phyloP scores from a whole-genome alignment of 2,888 invertebrate genomes.

The Polydrusus cervinus region DNA sequence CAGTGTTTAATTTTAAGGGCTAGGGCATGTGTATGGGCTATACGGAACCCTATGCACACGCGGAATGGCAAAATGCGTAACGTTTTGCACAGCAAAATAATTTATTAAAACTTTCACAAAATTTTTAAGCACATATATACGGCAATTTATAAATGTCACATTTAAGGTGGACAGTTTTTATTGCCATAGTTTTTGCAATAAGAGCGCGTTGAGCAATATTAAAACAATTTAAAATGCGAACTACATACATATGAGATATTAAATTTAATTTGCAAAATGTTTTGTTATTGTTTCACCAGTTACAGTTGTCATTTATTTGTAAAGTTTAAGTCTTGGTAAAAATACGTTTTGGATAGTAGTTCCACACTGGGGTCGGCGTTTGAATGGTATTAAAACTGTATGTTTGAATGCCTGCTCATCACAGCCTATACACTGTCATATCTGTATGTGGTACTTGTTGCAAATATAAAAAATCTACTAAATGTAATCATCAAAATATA shows the following conservation, averaged over 20 bases:
- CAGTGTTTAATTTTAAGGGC: too few relatives aligned
- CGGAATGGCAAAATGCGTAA: not conserved
- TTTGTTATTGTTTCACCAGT: slow-evolving; percentile 1
- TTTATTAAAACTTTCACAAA: slow-evolving; percentile 41
- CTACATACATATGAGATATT: slow-evolving; percentile 14
- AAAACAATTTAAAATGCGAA: slow-evolving; percentile 27
- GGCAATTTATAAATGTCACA: slow-evolving; percentile 34
- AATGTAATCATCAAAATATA: too few relatives aligned
- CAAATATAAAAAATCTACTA: too few relatives aligned
- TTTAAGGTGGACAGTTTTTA: slow-evolving; percentile 42
- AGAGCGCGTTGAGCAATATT: slow-evolving; percentile 27
- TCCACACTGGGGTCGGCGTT: not conserved
- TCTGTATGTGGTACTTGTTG: too few relatives aligned
- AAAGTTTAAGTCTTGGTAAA: not conserved
- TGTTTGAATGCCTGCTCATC: too few relatives aligned
- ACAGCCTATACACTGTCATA: too few relatives aligned
- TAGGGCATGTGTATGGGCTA: too few relatives aligned
- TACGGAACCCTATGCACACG: too few relatives aligned
- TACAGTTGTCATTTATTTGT: not conserved
- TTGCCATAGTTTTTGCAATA: slow-evolving; percentile 33
- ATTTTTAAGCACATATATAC: slow-evolving; percentile 18
- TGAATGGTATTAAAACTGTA: not conserved
- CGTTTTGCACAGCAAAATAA: slow-evolving; percentile 16
- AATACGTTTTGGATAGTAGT: not conserved
- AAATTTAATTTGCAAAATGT: slow-evolving; percentile 8